phyloP scores from a whole-genome alignment of 1,140 invertebrate species.

The Calycopis cecrops region DNA sequence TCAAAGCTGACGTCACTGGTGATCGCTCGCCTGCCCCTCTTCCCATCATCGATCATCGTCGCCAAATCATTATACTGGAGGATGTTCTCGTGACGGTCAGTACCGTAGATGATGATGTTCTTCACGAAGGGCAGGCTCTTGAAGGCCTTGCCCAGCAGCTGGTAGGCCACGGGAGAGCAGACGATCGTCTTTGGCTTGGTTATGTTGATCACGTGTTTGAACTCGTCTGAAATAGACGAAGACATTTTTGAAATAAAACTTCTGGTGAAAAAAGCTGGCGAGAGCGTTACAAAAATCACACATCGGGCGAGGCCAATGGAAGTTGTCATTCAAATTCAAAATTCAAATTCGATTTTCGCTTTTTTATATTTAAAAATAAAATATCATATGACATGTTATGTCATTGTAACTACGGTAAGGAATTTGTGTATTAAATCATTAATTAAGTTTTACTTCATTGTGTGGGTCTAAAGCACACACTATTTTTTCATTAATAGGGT shows the following conservation, averaged over 20 bases:
- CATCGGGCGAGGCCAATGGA: no score
- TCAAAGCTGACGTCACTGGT: conserved; percentile 32
- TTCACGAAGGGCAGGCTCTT: conserved; percentile 26
- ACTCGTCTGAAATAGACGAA: conserved; percentile 55
- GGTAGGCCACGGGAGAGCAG: conserved; percentile 42
- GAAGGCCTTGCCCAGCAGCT: conserved; percentile 30
- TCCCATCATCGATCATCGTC: not conserved
- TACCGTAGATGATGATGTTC: conserved; percentile 38
- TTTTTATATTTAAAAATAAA: no score
- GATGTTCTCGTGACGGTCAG: conserved; percentile 22
- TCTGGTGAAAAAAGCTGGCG: conserved; percentile 11
- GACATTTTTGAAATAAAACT: conserved; percentile 27
- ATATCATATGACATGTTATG: no score
- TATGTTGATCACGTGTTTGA: conserved; percentile 68
- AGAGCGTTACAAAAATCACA: no score
- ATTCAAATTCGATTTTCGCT: no score
- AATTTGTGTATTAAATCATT: no score
- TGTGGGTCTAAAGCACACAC: no score
- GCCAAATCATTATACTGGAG: conserved; percentile 37
- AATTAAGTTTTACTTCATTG: no score
- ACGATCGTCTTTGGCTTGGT: conserved; percentile 72
- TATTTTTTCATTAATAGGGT: no score
- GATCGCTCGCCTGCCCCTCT: not conserved
- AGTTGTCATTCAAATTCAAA: no score
- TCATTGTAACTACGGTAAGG: no score